A percentile compares a stretch with the other conserved stretches of the same genome.
These are phyloP conservation scores for Salarias fasciatus DNA, from an alignment of 2,797 vertebrate genomes.

Conservation along the genomic window DNA sequence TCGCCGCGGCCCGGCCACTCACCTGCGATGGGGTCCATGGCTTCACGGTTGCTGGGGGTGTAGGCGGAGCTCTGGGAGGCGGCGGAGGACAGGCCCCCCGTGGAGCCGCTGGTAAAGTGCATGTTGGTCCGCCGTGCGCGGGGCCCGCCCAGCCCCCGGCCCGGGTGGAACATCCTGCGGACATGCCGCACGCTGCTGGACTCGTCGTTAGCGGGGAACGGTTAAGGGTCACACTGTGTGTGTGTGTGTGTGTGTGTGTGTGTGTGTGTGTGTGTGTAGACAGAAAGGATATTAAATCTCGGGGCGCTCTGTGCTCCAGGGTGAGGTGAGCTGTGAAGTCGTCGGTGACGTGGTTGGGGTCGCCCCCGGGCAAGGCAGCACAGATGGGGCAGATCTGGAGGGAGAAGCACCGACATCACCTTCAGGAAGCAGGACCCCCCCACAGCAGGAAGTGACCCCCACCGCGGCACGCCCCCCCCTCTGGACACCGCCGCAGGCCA, in stretches of 20 bases:
- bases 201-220: constrained; percentile 85
- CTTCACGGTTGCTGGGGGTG: constrained; percentile 99
- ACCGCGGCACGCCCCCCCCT: too few relatives aligned
- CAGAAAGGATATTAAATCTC: constrained; percentile 99
- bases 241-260: too few relatives aligned
- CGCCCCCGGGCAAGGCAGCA: constrained; percentile 97
- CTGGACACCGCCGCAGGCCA: too few relatives aligned
- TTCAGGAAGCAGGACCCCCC: not conserved
- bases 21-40: constrained; percentile 99
- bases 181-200: constrained; percentile 99
- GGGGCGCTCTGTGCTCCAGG: constrained; percentile 99
- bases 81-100: constrained; percentile 91
- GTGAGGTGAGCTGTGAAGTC: constrained; percentile 99
- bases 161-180: constrained; percentile 99
- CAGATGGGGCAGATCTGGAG: constrained; percentile 99
- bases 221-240: constrained; percentile 90
- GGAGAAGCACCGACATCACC: constrained; percentile 34
- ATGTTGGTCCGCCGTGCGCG: constrained; percentile 98
- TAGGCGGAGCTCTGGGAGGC: constrained; percentile 98
- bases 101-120: constrained; percentile 99
- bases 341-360: constrained; percentile 99
- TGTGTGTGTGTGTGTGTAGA: too few relatives aligned
- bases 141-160: constrained; percentile 94
- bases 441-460: not conserved
- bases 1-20: too few relatives aligned